Evolutionary conservation across 2,113 vertebrate genomes (phyloP).

Genomic region (Microtus ochrogaster): DNA sequence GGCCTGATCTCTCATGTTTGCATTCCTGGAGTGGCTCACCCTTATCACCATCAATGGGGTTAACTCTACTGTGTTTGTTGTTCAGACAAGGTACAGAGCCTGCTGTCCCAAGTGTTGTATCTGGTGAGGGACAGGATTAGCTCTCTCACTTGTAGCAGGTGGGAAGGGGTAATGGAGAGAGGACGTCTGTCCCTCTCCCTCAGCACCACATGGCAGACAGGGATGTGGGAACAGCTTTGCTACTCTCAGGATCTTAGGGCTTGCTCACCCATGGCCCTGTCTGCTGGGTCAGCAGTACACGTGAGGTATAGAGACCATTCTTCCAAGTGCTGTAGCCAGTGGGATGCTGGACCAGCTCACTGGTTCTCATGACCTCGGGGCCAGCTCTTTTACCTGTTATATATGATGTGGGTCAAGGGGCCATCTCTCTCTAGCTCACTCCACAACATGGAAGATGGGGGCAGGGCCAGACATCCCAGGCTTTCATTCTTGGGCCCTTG

Average conservation of each 20-base stretch:
- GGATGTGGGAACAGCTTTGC: too few species aligned
- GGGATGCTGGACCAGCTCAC: neutral
- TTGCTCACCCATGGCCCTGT: neutral
- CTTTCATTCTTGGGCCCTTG: neutral
- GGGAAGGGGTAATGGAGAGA: neutral
- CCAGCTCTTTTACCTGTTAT: neutral
- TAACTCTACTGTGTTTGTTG: neutral
- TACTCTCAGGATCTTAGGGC: neutral
- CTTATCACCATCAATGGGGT: neutral
- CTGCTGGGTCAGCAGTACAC: neutral
- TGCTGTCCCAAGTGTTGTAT: neutral
- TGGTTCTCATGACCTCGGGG: neutral
- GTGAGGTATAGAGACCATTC: neutral
- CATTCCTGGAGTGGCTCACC: neutral
- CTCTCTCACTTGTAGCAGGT: neutral
- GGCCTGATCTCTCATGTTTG: neutral
- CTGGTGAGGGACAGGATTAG: neutral
- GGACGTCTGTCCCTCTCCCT: neutral
- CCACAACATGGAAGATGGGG: neutral
- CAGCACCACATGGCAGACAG: neutral
- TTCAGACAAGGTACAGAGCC: neutral
- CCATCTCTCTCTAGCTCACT: neutral
- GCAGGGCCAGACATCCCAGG: neutral
- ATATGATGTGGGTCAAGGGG: neutral
- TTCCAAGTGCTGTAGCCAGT: neutral